A percentile compares a stretch with the other conserved stretches of the same genome.
Conservation (phyloP, 2,113 vertebrate species). For the Psephotus haematonotus region DNA sequence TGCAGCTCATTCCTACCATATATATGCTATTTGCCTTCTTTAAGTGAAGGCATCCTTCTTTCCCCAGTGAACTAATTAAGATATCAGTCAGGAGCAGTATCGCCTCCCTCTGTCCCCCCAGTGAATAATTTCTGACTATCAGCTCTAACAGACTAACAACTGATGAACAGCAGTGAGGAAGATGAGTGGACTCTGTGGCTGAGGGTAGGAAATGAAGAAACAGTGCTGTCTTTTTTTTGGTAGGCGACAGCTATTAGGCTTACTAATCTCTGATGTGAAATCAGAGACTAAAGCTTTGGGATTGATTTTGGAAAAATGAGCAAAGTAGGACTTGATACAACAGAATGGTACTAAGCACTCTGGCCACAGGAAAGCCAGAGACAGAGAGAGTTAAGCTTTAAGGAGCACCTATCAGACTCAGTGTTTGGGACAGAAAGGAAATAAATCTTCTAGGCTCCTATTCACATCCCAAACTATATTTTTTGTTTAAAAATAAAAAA, state of each 20-base stretch:
- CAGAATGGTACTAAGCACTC: neutral
- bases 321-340: neutral
- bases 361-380: neutral
- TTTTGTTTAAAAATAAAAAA: neutral
- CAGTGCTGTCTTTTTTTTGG: neutral
- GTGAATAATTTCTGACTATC: neutral
- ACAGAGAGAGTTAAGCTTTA: neutral
- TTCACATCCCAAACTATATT: neutral
- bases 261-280: neutral
- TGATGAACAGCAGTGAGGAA: neutral
- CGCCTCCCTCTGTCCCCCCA: neutral
- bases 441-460: neutral
- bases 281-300: neutral
- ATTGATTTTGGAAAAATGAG: neutral
- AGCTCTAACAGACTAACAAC: neutral
- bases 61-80: neutral
- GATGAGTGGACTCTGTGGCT: neutral
- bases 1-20: neutral
- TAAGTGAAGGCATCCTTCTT: neutral
- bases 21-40: neutral
- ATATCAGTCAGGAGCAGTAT: neutral
- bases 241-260: neutral
- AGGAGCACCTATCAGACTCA: neutral
- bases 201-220: neutral
- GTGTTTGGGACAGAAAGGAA: neutral